These are phyloP conservation scores for Henicopernis longicauda DNA, from an alignment of 2,113 vertebrate genomes.

Conservation along the genomic window DNA sequence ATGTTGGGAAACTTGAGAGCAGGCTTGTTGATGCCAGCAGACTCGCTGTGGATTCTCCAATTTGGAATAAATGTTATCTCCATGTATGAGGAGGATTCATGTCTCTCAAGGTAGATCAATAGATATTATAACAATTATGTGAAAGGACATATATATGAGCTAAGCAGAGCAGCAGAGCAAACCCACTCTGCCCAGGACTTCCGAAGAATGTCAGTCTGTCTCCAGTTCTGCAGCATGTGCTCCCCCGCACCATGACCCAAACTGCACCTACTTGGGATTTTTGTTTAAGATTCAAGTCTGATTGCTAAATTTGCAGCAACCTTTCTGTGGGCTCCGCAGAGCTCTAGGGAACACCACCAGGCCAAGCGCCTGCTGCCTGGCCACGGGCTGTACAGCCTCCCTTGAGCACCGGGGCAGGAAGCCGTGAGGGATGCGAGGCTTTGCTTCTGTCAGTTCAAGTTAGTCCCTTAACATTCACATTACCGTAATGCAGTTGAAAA, in stretches of 20 bases:
- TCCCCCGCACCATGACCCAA: neutral
- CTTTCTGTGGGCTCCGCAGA: accelerated
- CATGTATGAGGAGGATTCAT: neutral
- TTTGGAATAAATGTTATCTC: neutral
- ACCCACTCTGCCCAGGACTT: neutral
- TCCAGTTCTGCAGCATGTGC: neutral
- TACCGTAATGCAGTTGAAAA: conserved; percentile 51
- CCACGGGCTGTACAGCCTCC: neutral
- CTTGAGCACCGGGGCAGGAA: neutral
- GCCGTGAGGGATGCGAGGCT: neutral
- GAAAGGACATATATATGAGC: neutral
- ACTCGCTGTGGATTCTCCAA: neutral
- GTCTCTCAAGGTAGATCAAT: neutral
- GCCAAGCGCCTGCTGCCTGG: accelerated
- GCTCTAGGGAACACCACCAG: neutral
- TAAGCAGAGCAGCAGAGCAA: neutral
- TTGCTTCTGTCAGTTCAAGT: neutral
- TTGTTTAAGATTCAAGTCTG: neutral
- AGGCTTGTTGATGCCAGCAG: neutral
- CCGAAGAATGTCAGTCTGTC: accelerated
- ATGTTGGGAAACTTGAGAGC: neutral
- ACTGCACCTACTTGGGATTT: neutral
- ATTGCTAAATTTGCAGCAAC: neutral
- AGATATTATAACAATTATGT: neutral
- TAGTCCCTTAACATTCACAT: conserved; percentile 25